Percentiles rank a stretch among this genome's conserved stretches.
These are phyloP conservation scores for Charaxes varanes DNA, from an alignment of 1,140 invertebrate species.

Conservation along the genomic window DNA sequence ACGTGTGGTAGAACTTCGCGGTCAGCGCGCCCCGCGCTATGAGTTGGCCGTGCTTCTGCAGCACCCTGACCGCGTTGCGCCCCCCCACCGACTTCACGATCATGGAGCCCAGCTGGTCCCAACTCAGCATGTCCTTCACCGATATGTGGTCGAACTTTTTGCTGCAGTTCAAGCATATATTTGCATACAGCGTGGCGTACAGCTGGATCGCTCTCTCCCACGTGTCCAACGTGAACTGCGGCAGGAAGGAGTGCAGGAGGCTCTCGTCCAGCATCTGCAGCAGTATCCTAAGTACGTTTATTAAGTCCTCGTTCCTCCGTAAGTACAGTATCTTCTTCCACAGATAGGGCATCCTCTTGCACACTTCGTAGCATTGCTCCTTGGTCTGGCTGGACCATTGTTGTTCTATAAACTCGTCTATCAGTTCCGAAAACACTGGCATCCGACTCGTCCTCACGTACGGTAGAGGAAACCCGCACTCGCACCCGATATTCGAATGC, in stretches of 20 bases:
- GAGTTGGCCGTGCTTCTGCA: constrained; percentile 52
- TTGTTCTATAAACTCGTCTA: constrained; percentile 66
- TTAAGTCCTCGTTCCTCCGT: constrained; percentile 63
- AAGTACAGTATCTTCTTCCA: constrained; percentile 73
- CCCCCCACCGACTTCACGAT: constrained; percentile 68
- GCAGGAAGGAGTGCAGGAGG: constrained; percentile 62
- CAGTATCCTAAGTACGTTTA: constrained; percentile 62
- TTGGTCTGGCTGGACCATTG: constrained; percentile 62
- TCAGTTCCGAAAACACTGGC: constrained; percentile 56
- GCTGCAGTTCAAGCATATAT: constrained; percentile 68
- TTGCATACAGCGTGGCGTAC: constrained; percentile 58
- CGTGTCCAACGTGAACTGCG: constrained; percentile 63
- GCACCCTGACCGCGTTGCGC: constrained; percentile 56
- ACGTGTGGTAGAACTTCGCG: constrained; percentile 65
- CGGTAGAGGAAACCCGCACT: constrained; percentile 67
- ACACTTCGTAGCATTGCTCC: constrained; percentile 70
- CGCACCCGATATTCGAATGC: constrained; percentile 51
- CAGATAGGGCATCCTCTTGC: constrained; percentile 76
- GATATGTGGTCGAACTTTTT: constrained; percentile 61
- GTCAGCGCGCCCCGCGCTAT: constrained; percentile 56
- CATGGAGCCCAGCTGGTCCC: constrained; percentile 63
- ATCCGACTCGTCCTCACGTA: constrained; percentile 54
- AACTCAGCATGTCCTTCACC: constrained; percentile 60
- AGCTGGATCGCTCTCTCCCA: constrained; percentile 64
- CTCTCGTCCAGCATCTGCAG: constrained; percentile 70